Evolutionary conservation across 1,140 invertebrate species (phyloP), one percentile per base, ranked within the genome.

Genomic region (Drosophila punjabiensis): DNA sequence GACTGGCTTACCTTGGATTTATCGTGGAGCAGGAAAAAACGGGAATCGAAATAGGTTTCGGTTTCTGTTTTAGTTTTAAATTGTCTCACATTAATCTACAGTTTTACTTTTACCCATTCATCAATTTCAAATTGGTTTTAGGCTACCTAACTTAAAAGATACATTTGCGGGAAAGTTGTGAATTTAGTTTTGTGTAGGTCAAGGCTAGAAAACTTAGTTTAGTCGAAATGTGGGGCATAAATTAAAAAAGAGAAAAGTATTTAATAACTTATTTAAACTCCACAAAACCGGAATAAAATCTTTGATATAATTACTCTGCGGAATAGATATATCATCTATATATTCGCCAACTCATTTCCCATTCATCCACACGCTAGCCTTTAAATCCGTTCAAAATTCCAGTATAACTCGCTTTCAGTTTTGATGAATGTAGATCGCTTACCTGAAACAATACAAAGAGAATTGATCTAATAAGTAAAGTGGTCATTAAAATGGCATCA

Each of bases 1-100:
- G 81, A 88, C 81, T 64, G 86, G 85, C 60, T 88, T 71, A 70
- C 85, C 85, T 88, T 88, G 85, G 41, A 24, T 16, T 41, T 13
- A 35, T 18, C 66, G 35, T 61, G 45, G 35, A 74, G 69, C 56
- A 35, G 68, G 45, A 33, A 74, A 56, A 62, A 60, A 37, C 70
- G 70, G 70, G 70, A 74, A 74, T 60, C 67, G 37, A 61, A 52
- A 41, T 68, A 18, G 24, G 59, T 37, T 68, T 73, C 20, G 55
- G 45, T 61, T 73, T 60, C 41, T 16, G 67, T 74, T 62, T 74
- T 39, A 74, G 10, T 74, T 74, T 62, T 62, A 37, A 70, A 69
- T 70, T 43, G 37, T 30, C 67, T 69, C 48, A 35, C 50, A 70
- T 70, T 70, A 70, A 70, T 70, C 68, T 50, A 69, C 14, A 74